These are phyloP conservation scores for Zygaena filipendulae DNA, from an alignment of 2,888 invertebrate species.

Conservation along the genomic window DNA sequence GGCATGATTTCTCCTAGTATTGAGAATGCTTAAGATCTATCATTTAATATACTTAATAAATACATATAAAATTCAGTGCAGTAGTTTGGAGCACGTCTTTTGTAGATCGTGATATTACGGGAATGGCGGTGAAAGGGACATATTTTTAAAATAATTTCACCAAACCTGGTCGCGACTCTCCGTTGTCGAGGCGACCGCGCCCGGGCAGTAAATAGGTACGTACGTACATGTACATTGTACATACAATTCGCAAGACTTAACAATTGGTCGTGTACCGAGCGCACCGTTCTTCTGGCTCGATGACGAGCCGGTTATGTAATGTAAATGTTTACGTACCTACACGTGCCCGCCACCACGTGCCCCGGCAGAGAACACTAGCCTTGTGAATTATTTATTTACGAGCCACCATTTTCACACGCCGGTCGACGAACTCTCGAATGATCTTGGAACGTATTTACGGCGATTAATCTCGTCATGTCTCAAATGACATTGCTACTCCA, in stretches of 20 bases:
- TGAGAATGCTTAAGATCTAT: too few relatives aligned
- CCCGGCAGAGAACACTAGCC: slow-evolving; percentile 64
- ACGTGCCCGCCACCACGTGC: slow-evolving; percentile 54
- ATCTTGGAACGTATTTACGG: slow-evolving; percentile 61
- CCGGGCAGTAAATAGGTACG: too few relatives aligned
- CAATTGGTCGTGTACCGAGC: slow-evolving; percentile 57
- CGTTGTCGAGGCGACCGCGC: too few relatives aligned
- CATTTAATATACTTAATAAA: too few relatives aligned
- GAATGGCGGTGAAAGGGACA: too few relatives aligned
- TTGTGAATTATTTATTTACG: slow-evolving; percentile 70
- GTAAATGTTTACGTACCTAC: slow-evolving; percentile 66
- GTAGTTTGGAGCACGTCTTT: too few relatives aligned
- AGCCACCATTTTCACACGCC: slow-evolving; percentile 67
- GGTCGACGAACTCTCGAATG: slow-evolving; percentile 61
- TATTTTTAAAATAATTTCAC: too few relatives aligned
- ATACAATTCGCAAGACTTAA: slow-evolving; percentile 34
- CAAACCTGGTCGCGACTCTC: too few relatives aligned
- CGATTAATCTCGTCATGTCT: slow-evolving; percentile 54
- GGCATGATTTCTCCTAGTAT: too few relatives aligned
- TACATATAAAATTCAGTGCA: too few relatives aligned
- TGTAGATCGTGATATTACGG: too few relatives aligned
- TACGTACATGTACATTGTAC: too few relatives aligned
- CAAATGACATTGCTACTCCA: slow-evolving; percentile 26
- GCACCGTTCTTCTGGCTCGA: slow-evolving; percentile 48
- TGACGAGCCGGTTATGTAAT: slow-evolving; percentile 67